A percentile compares a stretch with the other conserved stretches of the same genome.
Evolutionary conservation across 2,113 vertebrate genomes (phyloP).

Genomic region (Podocnemis expansa): DNA sequence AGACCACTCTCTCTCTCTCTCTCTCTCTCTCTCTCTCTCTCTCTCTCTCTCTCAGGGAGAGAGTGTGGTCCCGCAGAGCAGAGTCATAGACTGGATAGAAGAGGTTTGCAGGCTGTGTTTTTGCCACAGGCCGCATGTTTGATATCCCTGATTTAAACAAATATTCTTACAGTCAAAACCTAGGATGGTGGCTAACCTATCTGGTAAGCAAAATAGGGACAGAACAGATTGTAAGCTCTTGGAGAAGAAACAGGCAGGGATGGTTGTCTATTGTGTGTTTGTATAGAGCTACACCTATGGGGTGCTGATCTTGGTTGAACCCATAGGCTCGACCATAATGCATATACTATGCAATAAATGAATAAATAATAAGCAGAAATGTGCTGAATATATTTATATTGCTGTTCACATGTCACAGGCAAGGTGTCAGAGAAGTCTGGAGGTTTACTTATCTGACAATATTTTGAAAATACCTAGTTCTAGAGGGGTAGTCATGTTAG

Average conservation of each 20-base stretch:
- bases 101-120: no score
- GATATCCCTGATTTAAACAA: no score
- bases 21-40: no score
- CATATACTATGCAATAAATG: not conserved
- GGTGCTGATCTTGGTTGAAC: not conserved
- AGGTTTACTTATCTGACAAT: not conserved
- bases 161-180: accelerated
- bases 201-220: not conserved
- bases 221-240: not conserved
- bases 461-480: accelerated
- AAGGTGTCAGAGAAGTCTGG: not conserved
- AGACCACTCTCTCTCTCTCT: no score
- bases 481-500: no score
- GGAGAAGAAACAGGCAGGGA: not conserved
- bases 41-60: no score
- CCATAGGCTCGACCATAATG: not conserved
- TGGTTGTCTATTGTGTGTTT: not conserved
- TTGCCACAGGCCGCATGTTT: no score
- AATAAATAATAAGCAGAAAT: no score
- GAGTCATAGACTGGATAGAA: no score
- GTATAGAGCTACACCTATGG: not conserved
- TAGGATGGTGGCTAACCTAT: not conserved
- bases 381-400: not conserved
- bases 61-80: no score
- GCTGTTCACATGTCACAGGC: not conserved